Base-by-base conservation (phyloP, 2,113 vertebrate species). In the Macroglossus sobrinus region DNA sequence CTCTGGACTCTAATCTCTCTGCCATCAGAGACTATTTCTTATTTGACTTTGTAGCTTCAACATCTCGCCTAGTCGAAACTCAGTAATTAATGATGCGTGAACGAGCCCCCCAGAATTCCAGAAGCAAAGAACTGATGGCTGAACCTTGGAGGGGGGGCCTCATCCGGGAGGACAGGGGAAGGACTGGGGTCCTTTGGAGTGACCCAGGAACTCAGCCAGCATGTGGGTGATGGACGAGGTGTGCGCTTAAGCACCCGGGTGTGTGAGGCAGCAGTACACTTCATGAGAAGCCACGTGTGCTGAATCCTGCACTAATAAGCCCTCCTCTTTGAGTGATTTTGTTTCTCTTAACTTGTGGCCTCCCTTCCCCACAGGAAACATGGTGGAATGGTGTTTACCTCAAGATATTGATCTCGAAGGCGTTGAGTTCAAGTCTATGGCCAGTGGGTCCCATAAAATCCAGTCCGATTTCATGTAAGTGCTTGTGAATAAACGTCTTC, bases 381-480 rank as follows among this genome's bases (percentile, higher is more conserved):
- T 99, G 98, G 98, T 99, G 3, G 99, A 99, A 93, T 99, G 99
- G 99, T 99, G 99, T 96, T 98, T 99, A 96, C 99, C 99, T 94
- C 99, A 99, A 84, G 99, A 99, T 96, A 98, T 99, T 71, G 99
- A 99, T 97, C 98, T 99, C 4, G 99, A 99, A 74, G 99, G 99
- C 0, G 99, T 99, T n/a, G 99, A 99, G 96, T 99, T 99, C 98
- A 99, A 99, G 98, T 99, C 99, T 0, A 99, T 99, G 99, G 99
- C 99, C 97, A 99, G 99, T 0, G 99, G 99, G 21, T 99, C 99
- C 86, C 99, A 99, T 96, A 99, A 99, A 98, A 98, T 99, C 95
- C 99, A 99, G 93, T 99, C 98, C 26, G 99, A 99, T 98, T 99
- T 99, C 95, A 99, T 99, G 99, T 99, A 98, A 97, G 99, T 99